Conservation (phyloP, 2,888 invertebrate species). For the Pristionchus japonicus region DNA sequence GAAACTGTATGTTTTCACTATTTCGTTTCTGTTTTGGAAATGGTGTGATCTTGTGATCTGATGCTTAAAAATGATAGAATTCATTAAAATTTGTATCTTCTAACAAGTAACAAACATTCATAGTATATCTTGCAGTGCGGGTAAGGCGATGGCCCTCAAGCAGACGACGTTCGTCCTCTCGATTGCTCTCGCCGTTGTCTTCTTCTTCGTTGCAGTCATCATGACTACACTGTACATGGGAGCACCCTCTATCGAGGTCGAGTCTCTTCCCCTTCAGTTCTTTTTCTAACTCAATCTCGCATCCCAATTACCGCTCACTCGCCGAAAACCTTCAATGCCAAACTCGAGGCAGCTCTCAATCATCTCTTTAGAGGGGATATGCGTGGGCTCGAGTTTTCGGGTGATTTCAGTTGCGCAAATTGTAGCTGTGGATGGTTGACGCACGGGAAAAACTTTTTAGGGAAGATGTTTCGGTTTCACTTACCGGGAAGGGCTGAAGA, state of each 20-base stretch:
- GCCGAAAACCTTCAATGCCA: neutral
- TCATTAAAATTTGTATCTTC: too few species aligned
- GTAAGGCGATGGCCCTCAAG: constrained; percentile 16
- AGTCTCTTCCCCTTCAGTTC: constrained; percentile 31
- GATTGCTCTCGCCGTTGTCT: constrained; percentile 46
- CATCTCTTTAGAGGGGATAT: neutral
- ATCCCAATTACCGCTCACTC: neutral
- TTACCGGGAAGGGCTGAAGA: too few species aligned
- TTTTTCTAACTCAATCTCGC: neutral
- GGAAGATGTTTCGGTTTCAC: too few species aligned
- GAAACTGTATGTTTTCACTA: neutral
- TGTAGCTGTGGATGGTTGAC: neutral
- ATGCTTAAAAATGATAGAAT: neutral
- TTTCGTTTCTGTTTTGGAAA: too few species aligned
- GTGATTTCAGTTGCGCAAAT: neutral
- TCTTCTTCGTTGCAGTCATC: constrained; percentile 46
- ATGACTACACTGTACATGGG: constrained; percentile 39
- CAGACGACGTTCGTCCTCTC: constrained; percentile 44
- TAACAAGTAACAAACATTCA: too few species aligned
- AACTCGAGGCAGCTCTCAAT: neutral
- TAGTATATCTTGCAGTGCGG: neutral
- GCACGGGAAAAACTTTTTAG: neutral
- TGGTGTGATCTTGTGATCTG: too few species aligned
- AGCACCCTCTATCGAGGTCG: constrained; percentile 20
- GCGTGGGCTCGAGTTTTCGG: neutral